Evolutionary conservation across 2,888 invertebrate species (phyloP).

Genomic region (Nebria salina): DNA sequence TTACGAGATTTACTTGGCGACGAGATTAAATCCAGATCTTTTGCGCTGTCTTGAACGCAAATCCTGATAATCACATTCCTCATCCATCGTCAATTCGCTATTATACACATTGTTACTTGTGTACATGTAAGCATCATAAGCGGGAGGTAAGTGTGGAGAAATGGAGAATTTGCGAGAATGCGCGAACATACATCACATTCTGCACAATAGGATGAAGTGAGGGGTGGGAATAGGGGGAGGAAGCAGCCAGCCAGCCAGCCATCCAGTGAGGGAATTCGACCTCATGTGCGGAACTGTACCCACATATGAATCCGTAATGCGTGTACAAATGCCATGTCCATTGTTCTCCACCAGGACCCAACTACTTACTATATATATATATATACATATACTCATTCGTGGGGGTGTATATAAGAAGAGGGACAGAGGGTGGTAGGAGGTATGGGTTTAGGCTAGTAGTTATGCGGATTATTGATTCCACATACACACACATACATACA

Average conservation of each 20-base stretch:
- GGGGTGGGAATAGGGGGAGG: conserved; percentile 50
- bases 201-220: conserved; percentile 48
- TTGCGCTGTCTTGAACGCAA: neutral
- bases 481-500: neutral
- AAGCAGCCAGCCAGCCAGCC: too few relatives aligned
- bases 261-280: conserved; percentile 49
- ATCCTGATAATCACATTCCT: neutral
- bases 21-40: neutral
- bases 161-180: neutral
- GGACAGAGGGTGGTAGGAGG: neutral
- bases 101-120: neutral
- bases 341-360: conserved; percentile 17
- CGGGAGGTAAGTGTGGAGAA: neutral
- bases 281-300: conserved; percentile 20
- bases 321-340: conserved; percentile 55
- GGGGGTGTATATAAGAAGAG: neutral
- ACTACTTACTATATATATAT: neutral
- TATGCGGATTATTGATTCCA: conserved; percentile 55
- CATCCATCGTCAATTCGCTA: conserved; percentile 1
- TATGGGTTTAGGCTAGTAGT: conserved; percentile 50
- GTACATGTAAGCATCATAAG: neutral
- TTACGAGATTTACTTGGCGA: neutral
- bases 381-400: conserved; percentile 7
- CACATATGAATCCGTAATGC: conserved; percentile 57
- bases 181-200: neutral